A percentile compares a stretch with the other conserved stretches of the same genome.
These are phyloP conservation scores for Spea multiplicata DNA, from an alignment of 2,113 vertebrate species.

Conservation along the genomic window DNA sequence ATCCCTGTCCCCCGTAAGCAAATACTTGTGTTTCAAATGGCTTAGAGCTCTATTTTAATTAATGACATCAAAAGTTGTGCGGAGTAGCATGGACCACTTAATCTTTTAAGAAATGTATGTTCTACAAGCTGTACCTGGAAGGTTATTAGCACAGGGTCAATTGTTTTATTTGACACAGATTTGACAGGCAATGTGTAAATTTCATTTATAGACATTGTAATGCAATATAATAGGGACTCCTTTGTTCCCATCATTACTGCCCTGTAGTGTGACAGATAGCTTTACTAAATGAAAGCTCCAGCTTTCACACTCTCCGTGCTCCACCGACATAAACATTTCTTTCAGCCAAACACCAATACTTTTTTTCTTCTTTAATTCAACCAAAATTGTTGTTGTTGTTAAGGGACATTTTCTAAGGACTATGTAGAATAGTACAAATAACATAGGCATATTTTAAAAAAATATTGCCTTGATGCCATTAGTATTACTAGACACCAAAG, in stretches of 20 bases:
- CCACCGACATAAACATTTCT: no score
- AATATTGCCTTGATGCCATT: no score
- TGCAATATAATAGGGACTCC: slow-evolving; percentile 8
- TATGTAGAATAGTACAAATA: no score
- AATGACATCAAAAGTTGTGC: slow-evolving; percentile 15
- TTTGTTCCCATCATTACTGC: neutral
- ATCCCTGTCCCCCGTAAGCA: neutral
- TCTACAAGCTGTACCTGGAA: slow-evolving; percentile 21
- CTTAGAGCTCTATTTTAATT: slow-evolving; percentile 11
- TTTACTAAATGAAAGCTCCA: neutral
- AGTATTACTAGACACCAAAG: no score
- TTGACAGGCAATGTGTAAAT: slow-evolving; percentile 32
- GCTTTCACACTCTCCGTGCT: neutral
- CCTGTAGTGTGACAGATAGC: slow-evolving; percentile 13
- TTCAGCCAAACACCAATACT: no score
- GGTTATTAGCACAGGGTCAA: slow-evolving; percentile 26
- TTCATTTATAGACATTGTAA: slow-evolving; percentile 28
- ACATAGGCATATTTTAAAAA: no score
- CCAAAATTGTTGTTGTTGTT: no score
- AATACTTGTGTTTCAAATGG: slow-evolving; percentile 5
- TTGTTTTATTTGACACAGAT: slow-evolving; percentile 29
- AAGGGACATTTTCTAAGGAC: no score
- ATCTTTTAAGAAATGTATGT: slow-evolving; percentile 16
- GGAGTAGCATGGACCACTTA: slow-evolving; percentile 1
- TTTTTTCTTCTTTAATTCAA: no score